phyloP scores from a whole-genome alignment of 2,888 invertebrate species.

The Stictocephala bisonia region DNA sequence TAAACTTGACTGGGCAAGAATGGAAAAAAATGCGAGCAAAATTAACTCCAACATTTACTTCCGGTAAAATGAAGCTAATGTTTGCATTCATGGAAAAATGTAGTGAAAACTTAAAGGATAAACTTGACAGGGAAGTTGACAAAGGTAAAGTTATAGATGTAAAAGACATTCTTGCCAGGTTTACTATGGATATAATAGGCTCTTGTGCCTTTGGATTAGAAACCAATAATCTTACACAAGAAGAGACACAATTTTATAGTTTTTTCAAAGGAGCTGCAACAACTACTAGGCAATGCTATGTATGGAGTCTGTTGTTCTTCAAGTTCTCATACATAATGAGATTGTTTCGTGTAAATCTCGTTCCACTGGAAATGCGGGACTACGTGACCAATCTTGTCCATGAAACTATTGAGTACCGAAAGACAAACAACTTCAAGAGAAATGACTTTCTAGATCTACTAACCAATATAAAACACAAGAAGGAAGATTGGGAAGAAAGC shows the following conservation, averaged over 20 bases:
- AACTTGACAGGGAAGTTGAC: constrained; percentile 50
- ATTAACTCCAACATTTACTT: constrained; percentile 70
- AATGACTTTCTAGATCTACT: constrained; percentile 27
- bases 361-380: neutral
- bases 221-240: constrained; percentile 67
- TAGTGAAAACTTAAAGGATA: constrained; percentile 66
- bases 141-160: constrained; percentile 26
- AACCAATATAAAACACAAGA: neutral
- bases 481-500: neutral
- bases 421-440: constrained; percentile 18
- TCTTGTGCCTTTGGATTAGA: constrained; percentile 70
- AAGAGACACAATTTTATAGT: constrained; percentile 65
- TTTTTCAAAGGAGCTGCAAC: neutral
- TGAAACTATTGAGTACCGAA: constrained; percentile 11
- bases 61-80: constrained; percentile 69
- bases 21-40: constrained; percentile 64
- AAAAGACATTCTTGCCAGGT: constrained; percentile 69
- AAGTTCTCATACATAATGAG: constrained; percentile 11
- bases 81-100: constrained; percentile 66
- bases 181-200: constrained; percentile 70
- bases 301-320: no score
- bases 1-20: constrained; percentile 66
- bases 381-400: constrained; percentile 6
- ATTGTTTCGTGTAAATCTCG: neutral
- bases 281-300: no score